Percentiles rank a stretch among this genome's conserved stretches.
Evolutionary conservation across 23 tunicate species (phyloP).

Genomic region (Phallusia fumigata): DNA sequence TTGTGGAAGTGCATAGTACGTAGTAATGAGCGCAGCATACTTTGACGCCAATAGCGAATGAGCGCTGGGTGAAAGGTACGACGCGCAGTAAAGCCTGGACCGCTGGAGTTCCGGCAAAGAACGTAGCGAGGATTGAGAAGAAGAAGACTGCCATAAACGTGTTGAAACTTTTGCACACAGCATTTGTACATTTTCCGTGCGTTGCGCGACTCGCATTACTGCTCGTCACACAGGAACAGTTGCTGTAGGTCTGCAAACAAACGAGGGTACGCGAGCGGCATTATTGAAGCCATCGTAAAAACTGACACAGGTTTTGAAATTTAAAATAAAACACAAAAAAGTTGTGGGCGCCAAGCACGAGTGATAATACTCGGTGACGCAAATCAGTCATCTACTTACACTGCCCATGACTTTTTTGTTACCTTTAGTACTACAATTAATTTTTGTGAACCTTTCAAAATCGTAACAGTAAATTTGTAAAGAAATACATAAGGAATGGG

Average conservation of each 20-base stretch:
- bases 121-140: conserved; percentile 57
- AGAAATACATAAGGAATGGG: too few relatives aligned
- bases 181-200: conserved; percentile 16
- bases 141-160: conserved; percentile 50
- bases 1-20: too few relatives aligned
- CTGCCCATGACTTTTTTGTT: too few relatives aligned
- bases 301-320: too few relatives aligned
- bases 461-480: too few relatives aligned
- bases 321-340: too few relatives aligned
- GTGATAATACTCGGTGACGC: too few relatives aligned
- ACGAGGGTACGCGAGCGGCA: background rate
- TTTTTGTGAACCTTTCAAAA: too few relatives aligned
- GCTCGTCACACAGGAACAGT: conserved; percentile 43
- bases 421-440: too few relatives aligned
- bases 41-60: conserved; percentile 77
- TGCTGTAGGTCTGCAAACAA: conserved; percentile 32
- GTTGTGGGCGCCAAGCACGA: too few relatives aligned
- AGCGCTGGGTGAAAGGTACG: conserved; percentile 67
- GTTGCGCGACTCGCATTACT: conserved; percentile 3
- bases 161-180: conserved; percentile 21
- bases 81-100: conserved; percentile 63
- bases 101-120: conserved; percentile 58
- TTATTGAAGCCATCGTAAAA: too few relatives aligned
- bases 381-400: too few relatives aligned
- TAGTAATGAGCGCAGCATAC: conserved; percentile 10